Conservation (phyloP, 2,113 vertebrate species). For the Prunella fulvescens region DNA sequence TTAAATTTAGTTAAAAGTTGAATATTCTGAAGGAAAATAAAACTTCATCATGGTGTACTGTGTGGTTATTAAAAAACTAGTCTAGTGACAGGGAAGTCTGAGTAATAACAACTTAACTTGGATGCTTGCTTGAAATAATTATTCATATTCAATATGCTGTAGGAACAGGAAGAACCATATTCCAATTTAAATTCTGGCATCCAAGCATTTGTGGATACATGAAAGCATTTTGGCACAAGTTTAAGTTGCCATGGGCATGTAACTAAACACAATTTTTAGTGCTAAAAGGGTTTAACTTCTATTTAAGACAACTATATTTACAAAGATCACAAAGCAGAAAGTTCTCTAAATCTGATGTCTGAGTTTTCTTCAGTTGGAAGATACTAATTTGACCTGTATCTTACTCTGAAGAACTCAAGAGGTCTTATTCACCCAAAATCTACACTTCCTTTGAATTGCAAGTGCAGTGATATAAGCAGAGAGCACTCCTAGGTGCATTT, state of each 20-base stretch:
- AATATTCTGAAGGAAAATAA: neutral
- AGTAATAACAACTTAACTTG: neutral
- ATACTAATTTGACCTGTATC: conserved; percentile 16
- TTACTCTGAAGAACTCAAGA: neutral
- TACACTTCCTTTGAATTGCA: neutral
- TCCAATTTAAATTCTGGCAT: conserved; percentile 24
- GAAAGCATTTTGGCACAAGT: conserved; percentile 28
- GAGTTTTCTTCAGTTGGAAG: neutral
- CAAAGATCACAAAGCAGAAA: neutral
- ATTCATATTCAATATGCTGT: conserved; percentile 10
- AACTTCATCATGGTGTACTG: neutral
- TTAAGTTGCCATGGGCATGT: neutral
- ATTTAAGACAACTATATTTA: conserved; percentile 1
- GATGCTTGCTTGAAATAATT: neutral
- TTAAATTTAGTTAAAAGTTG: neutral
- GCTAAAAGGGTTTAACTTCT: neutral
- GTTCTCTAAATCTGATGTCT: neutral
- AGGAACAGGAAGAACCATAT: conserved; percentile 17
- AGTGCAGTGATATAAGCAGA: neutral
- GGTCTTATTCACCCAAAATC: neutral
- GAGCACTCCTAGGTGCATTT: neutral
- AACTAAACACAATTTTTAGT: neutral
- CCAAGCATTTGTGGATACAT: conserved; percentile 1
- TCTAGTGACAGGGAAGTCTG: neutral
- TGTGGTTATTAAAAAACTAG: neutral